Conservation (phyloP, 2,888 invertebrate species). For the Ophion ellenae region DNA sequence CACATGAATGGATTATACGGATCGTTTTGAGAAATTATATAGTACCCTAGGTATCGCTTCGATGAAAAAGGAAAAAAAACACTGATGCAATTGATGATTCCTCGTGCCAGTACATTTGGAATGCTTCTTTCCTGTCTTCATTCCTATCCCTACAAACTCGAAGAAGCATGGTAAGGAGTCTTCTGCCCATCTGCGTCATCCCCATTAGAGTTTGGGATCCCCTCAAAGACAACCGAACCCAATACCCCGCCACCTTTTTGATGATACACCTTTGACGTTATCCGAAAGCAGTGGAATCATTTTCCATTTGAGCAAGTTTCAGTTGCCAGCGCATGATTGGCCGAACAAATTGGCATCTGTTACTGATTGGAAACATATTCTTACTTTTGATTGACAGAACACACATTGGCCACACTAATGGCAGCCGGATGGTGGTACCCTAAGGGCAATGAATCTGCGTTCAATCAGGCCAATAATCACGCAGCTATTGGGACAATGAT, state of each 20-base stretch:
- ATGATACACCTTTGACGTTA: background rate
- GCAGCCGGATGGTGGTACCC: background rate
- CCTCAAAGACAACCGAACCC: background rate
- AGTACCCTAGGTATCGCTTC: too few relatives aligned
- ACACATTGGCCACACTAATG: background rate
- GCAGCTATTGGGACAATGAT: conserved; percentile 50
- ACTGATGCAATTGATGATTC: too few relatives aligned
- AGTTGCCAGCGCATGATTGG: background rate
- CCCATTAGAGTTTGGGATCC: background rate
- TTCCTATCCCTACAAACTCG: background rate
- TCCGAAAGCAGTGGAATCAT: background rate
- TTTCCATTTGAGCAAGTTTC: background rate
- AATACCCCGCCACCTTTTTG: background rate
- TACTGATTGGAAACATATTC: background rate
- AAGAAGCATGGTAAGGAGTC: background rate
- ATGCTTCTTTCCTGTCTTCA: background rate
- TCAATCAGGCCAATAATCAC: conserved; percentile 40
- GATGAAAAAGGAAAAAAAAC: too few relatives aligned
- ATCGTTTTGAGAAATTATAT: too few relatives aligned
- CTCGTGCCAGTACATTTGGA: too few relatives aligned
- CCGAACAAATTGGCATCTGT: background rate
- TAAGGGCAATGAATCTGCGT: conserved; percentile 22
- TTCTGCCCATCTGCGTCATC: background rate
- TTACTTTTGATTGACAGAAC: background rate
- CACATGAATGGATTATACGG: too few relatives aligned